Evolutionary conservation across 35 echinoderm and acorn worm species (phyloP).

Genomic region (Ptychodera flava): DNA sequence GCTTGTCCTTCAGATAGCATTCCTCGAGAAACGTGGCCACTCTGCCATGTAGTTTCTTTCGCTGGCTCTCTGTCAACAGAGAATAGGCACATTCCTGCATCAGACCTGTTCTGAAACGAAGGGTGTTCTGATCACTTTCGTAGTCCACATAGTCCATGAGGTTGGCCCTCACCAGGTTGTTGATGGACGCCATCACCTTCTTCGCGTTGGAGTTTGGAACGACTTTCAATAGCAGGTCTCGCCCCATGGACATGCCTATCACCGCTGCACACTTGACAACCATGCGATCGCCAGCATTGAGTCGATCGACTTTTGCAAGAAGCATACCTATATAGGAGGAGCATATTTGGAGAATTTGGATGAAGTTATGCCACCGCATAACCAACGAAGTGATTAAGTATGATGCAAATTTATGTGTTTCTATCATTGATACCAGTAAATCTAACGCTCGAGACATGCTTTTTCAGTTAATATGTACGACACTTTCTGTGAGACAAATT

Average conservation of each 20-base stretch:
- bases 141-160: background rate
- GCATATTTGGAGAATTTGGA: too few relatives aligned
- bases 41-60: constrained; percentile 76
- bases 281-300: constrained; percentile 59
- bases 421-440: background rate
- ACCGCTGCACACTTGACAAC: constrained; percentile 87
- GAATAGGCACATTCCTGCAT: constrained; percentile 85
- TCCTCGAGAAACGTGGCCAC: constrained; percentile 77
- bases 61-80: constrained; percentile 62
- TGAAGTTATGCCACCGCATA: too few relatives aligned
- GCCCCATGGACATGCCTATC: constrained; percentile 64
- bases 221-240: constrained; percentile 59
- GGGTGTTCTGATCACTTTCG: constrained; percentile 34
- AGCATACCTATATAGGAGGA: constrained; percentile 92
- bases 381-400: background rate
- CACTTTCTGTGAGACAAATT: background rate
- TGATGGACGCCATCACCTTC: constrained; percentile 52
- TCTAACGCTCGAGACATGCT: background rate
- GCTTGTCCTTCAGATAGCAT: constrained; percentile 34
- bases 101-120: constrained; percentile 64
- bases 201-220: constrained; percentile 39
- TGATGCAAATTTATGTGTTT: background rate
- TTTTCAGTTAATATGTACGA: background rate
- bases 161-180: constrained; percentile 25
- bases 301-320: constrained; percentile 92